phyloP scores from a whole-genome alignment of 2,113 vertebrate genomes.

The Serinus canaria region DNA sequence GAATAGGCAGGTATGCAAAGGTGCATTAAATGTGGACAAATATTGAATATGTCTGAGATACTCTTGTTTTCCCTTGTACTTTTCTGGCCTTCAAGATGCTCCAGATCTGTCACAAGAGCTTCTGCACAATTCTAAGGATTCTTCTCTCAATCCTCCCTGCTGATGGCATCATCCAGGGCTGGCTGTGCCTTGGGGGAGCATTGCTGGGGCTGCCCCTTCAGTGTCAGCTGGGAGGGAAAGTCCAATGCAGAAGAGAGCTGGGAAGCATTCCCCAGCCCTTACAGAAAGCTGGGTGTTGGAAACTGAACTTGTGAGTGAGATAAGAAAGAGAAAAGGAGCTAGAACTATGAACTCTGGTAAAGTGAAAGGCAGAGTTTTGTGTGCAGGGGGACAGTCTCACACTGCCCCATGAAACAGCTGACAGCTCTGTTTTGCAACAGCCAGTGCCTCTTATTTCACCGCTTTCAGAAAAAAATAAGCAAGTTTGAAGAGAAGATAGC shows the following conservation, averaged over 20 bases:
- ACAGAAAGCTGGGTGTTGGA: background rate
- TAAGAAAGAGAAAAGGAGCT: background rate
- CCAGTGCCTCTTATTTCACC: background rate
- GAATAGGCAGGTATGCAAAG: background rate
- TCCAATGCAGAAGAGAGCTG: background rate
- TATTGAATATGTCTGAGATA: background rate
- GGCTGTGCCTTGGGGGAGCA: background rate
- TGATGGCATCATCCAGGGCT: background rate
- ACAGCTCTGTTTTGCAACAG: background rate
- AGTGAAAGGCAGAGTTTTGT: background rate
- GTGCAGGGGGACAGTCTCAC: fast-evolving
- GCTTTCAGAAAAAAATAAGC: background rate
- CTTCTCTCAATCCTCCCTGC: background rate
- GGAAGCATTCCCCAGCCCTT: background rate
- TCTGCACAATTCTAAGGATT: background rate
- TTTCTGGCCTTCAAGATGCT: background rate
- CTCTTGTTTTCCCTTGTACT: background rate
- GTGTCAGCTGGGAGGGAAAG: background rate
- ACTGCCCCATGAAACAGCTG: background rate
- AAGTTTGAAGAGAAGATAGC: background rate
- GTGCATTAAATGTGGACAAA: background rate
- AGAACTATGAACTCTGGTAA: background rate
- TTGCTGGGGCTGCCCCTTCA: background rate
- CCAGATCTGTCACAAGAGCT: background rate
- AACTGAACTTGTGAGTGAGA: background rate